Conservation (phyloP, 2,113 vertebrate species). For the Myodes glareolus region DNA sequence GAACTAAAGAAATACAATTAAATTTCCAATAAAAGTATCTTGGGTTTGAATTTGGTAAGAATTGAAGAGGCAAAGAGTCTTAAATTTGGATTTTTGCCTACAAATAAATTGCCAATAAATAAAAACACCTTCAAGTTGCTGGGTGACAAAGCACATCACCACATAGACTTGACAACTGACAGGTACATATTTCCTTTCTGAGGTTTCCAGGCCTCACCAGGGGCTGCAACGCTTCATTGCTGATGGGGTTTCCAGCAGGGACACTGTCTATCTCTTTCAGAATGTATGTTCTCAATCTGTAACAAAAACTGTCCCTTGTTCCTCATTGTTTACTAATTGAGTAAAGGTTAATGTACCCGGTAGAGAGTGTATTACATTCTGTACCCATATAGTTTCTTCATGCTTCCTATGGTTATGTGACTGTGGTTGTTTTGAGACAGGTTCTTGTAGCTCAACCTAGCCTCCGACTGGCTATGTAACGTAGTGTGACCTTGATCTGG, state of each 20-base stretch:
- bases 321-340: conserved; percentile 82
- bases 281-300: conserved; percentile 86
- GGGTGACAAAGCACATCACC: conserved; percentile 90
- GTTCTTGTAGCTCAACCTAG: neutral
- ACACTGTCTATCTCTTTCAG: conserved; percentile 91
- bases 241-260: conserved; percentile 85
- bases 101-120: no score
- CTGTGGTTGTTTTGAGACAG: no score
- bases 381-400: neutral
- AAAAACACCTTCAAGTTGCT: conserved; percentile 86
- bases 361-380: conserved; percentile 4
- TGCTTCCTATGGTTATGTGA: neutral
- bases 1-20: conserved; percentile 51
- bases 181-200: conserved; percentile 91
- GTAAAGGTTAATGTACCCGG: conserved; percentile 78
- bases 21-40: conserved; percentile 66
- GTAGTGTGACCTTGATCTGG: neutral
- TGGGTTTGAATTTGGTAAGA: conserved; percentile 71
- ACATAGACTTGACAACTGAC: conserved; percentile 89
- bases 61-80: conserved; percentile 83
- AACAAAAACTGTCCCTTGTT: conserved; percentile 85
- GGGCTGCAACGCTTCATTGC: conserved; percentile 87
- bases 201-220: conserved; percentile 89
- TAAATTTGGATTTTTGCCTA: conserved; percentile 86
- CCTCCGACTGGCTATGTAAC: neutral